Base-by-base conservation (phyloP, 2,888 invertebrate genomes). In the Alloplasta piceator region DNA sequence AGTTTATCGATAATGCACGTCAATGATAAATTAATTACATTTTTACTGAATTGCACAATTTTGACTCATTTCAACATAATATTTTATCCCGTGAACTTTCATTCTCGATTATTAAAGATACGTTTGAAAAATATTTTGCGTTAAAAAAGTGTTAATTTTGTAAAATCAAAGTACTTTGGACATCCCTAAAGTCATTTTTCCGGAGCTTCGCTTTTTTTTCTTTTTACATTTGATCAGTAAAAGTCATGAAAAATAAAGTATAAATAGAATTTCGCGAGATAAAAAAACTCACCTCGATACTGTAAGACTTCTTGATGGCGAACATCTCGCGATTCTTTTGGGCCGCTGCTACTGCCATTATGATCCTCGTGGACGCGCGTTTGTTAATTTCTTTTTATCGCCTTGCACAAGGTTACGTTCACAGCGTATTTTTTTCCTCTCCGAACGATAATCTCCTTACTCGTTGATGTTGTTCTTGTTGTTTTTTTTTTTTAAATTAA, bases 231-330 rank as follows among this genome's bases (percentile, higher is more conserved):
- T 12, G 1, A 1, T 52, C 12, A 7, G 7, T 10, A 39, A n/a
- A 16, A 16, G 6, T 12, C 46, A 46, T 9, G 2, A 16, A 7
- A 36, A 48, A 12, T 26, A 38, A 39, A 16, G 64, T n/a, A 61
- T n/a, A 56, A 55, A 48, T 64, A 50, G n/a, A 16, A 46, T 10
- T 6, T 10, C 1, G n/a, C 4, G 4, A 60, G 63, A 16, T n/a
- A 48, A 38, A 9, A 77, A 26, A 50, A 90, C 96, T 96, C 94
- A 98, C 98, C 97, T 98, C 98, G 93, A 98, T 97, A 94, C 98
- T 98, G 95, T 98, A 98, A 86, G 98, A 98, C 93, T 98, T 98
- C 94, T 98, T 98, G 94, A 98, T 98, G 93, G 98, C 98, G 95
- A 98, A 98, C 96, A 98, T 96, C 93, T 98, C 98, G 93, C 98